Conservation (phyloP, 2,797 vertebrate species). For the Anguilla marmorata region DNA sequence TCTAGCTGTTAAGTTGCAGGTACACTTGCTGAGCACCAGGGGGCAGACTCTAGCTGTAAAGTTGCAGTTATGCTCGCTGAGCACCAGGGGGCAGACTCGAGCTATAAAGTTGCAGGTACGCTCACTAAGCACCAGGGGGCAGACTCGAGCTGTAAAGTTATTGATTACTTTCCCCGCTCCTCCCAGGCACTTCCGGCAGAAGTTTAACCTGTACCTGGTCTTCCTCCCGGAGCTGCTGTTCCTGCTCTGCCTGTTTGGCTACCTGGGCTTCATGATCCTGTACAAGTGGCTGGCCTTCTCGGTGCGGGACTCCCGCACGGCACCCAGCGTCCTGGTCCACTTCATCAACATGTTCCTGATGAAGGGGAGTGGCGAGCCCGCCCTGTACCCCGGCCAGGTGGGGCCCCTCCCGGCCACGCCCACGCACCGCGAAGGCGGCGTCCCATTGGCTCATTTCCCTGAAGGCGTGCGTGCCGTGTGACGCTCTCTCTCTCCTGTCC, state of each 20-base stretch:
- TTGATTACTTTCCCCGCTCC: background rate
- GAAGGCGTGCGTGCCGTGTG: background rate
- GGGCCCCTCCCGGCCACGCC: background rate
- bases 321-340: conserved; percentile 93
- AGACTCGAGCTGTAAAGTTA: too few species aligned
- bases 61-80: too few species aligned
- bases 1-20: too few species aligned
- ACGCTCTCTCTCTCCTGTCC: background rate
- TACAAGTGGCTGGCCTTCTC: conserved; percentile 90
- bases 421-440: background rate
- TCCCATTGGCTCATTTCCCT: background rate
- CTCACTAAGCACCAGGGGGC: too few species aligned
- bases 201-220: conserved; percentile 84
- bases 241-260: conserved; percentile 91
- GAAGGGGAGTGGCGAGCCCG: conserved; percentile 61
- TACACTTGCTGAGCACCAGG: too few species aligned
- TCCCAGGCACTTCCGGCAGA: conserved; percentile 87
- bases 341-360: conserved; percentile 98
- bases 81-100: too few species aligned
- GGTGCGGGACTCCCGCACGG: conserved; percentile 73
- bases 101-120: too few species aligned
- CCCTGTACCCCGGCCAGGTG: conserved; percentile 86
- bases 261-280: conserved; percentile 91
- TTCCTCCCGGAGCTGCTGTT: conserved; percentile 93
- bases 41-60: too few species aligned